phyloP scores from a whole-genome alignment of 2,113 vertebrate species.

The Marmota flaviventris region DNA sequence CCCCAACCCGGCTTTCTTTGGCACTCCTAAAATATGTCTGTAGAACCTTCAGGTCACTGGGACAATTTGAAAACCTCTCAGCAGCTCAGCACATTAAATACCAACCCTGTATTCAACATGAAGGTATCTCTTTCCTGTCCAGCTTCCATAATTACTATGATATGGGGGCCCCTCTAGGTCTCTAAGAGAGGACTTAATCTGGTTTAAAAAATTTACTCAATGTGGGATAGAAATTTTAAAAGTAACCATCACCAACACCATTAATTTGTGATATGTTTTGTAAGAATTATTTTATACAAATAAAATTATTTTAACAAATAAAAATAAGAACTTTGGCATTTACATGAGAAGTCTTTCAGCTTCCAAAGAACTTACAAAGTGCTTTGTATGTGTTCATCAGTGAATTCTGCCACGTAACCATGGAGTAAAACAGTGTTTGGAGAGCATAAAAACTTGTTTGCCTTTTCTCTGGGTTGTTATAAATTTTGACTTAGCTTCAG shows the following conservation, averaged over 20 bases:
- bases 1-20: background rate
- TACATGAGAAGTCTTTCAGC: conserved; percentile 24
- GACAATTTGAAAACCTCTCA: background rate
- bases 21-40: background rate
- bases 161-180: background rate
- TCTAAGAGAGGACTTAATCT: background rate
- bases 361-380: conserved; percentile 36
- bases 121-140: background rate
- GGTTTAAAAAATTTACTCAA: background rate
- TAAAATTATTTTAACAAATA: background rate
- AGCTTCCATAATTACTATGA: background rate
- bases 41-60: background rate
- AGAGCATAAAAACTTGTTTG: conserved; percentile 12
- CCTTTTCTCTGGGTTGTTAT: conserved; percentile 53
- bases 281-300: conserved; percentile 15
- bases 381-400: conserved; percentile 41
- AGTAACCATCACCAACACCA: background rate
- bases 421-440: conserved; percentile 78
- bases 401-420: conserved; percentile 70
- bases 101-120: background rate
- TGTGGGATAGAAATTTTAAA: background rate
- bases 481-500: conserved; percentile 72
- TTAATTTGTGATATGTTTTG: conserved; percentile 19
- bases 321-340: conserved; percentile 59
- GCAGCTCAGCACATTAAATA: background rate